These are phyloP conservation scores for Drosophila demipolita DNA, from an alignment of 2,888 invertebrate species.

Conservation along the genomic window DNA sequence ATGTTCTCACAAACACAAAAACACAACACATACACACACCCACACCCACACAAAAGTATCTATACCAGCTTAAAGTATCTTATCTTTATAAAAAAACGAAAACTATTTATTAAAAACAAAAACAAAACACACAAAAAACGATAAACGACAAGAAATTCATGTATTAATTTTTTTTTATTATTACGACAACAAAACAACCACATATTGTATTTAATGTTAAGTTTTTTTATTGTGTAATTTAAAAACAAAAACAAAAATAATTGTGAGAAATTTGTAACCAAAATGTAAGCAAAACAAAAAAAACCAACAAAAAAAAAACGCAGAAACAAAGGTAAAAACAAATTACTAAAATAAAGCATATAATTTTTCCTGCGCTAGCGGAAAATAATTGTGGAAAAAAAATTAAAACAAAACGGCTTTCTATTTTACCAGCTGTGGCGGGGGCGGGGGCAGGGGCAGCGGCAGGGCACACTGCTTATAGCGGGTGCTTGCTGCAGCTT, in stretches of 20 bases:
- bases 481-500: constrained; percentile 53
- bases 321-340: constrained; percentile 34
- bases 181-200: constrained; percentile 64
- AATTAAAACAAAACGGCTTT: constrained; percentile 78
- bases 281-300: constrained; percentile 56
- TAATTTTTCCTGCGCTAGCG: constrained; percentile 79
- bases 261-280: constrained; percentile 80
- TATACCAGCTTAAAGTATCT: constrained; percentile 78
- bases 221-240: constrained; percentile 77
- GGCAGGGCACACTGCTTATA: constrained; percentile 15
- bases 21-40: constrained; percentile 27
- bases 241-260: constrained; percentile 57
- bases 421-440: constrained; percentile 51
- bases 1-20: constrained; percentile 58
- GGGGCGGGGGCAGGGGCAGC: not conserved
- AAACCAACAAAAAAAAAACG: constrained; percentile 33
- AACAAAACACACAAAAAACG: constrained; percentile 51
- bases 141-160: constrained; percentile 67
- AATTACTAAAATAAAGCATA: constrained; percentile 73
- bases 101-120: constrained; percentile 68
- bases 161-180: constrained; percentile 75
- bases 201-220: constrained; percentile 81
- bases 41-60: constrained; percentile 65
- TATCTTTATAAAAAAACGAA: constrained; percentile 64
- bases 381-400: constrained; percentile 79